Evolutionary conservation across 35 echinoderm and acorn worm species (phyloP), one percentile per base, ranked within the genome.

Genomic region (Ophioderma brevispina): DNA sequence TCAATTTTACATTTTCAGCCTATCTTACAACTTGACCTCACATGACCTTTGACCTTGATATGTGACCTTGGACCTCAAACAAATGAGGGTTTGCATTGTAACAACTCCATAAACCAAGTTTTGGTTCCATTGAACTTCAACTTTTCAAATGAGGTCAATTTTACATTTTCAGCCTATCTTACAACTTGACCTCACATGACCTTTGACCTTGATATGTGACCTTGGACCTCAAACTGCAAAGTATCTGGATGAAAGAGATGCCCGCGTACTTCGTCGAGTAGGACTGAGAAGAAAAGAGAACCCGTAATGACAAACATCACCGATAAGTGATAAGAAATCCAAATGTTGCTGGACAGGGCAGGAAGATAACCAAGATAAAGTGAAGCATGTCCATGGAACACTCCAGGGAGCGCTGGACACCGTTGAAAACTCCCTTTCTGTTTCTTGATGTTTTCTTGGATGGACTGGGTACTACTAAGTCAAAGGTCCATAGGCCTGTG

Each of bases 321-420:
- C 10, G 97, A 99, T 0, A 89, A 18, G 13, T 84, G 39, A 99
- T 93, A 31, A 99, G 97, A 41, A 90, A 88, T 13, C 97, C 97
- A 77, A 93, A 99, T 1, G 93, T 92, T 80, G 95, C 97, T 0
- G 97, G 90, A 31, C 88, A 89, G 0, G 93, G 93, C 0, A 93
- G 85, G 23, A 89, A 75, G 70, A 99, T 99, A 55, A 99, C 94
- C 1, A 99, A 83, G 36, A 93, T 85, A 42, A 99, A 99, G 75
- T 99, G 97, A 17, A 99, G 38, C 93, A 99, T 99, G 50, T 99
- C 97, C 56, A 99, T 92, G 34, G 36, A 93, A 49, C 91, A 88
- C 31, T 99, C 90, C 5, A 99, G 75, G 34, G 97, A 89, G 38
- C 86, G 88, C 94, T 99, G 97, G 6, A 99, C 88, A 0, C 97